Percentiles rank a stretch among this genome's conserved stretches.
phyloP scores from a whole-genome alignment of 2,113 vertebrate genomes.

The Apus apus region DNA sequence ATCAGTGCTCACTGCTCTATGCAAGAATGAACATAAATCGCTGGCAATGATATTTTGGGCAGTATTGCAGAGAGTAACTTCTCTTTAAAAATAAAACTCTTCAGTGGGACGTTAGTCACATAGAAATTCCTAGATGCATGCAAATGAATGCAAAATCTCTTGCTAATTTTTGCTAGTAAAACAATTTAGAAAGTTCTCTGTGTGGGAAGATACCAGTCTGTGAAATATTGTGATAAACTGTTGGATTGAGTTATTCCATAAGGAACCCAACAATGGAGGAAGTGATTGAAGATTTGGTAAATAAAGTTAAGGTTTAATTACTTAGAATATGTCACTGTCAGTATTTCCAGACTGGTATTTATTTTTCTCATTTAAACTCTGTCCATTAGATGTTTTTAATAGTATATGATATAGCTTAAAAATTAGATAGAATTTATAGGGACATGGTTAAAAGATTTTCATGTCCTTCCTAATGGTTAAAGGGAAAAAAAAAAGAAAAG shows the following conservation, averaged over 20 bases:
- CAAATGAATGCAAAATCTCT: slow-evolving; percentile 6
- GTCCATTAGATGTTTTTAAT: background rate
- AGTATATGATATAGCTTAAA: background rate
- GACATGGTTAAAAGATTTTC: background rate
- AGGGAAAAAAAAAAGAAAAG: background rate
- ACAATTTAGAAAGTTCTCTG: background rate
- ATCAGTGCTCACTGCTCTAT: background rate
- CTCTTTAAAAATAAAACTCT: background rate
- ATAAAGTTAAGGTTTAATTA: background rate
- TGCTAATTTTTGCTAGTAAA: background rate
- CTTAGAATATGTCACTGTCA: background rate
- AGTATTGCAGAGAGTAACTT: background rate
- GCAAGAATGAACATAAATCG: background rate
- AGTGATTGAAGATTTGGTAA: background rate
- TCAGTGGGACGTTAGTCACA: background rate
- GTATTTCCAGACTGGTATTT: background rate
- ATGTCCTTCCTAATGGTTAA: background rate
- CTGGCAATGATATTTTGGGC: background rate
- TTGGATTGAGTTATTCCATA: background rate
- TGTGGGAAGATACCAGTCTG: slow-evolving; percentile 4
- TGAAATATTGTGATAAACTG: background rate
- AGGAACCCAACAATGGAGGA: background rate
- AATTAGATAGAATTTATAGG: background rate
- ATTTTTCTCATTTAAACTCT: background rate
- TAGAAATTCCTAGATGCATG: background rate